Evolutionary conservation across 2,113 vertebrate genomes (phyloP), one percentile per base, ranked within the genome.

Genomic region (Myotis lucifugus): DNA sequence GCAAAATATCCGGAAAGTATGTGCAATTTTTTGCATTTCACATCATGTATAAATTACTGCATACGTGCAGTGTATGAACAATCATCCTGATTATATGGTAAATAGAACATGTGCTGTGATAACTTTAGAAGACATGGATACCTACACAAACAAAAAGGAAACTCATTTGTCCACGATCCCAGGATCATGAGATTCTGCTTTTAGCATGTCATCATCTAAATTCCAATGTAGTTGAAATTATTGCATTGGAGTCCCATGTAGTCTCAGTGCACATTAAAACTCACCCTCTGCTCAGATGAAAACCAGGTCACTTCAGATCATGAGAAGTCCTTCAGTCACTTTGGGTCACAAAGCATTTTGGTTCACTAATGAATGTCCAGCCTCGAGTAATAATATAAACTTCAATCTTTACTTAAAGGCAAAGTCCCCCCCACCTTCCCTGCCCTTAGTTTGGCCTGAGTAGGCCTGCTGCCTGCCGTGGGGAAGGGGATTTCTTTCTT

Each of bases 1-100:
- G 76, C 25, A 86, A 66, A 79, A 88, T 93, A 85, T 93, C 73
- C 85, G 95, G 92, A 21, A 88, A 17, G 88, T 85, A 88, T 29
- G 18, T 61, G 37, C 7, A 34, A 52, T 52, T 81, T 72, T 40
- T 25, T 64, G 14, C n/a, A 85, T 79, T 90, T 91, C 61, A 91
- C 27, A 79, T 95, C 72, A 79, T 27, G 21, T 40, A 32, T 15
- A 72, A 50, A 79, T 88, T 37, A n/a, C 66, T 27, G 1, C 21
- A 40, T 54, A 8, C 12, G 12, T 77, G 48, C 2, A 29, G 5
- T 50, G 2, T 42, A 7, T 40, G 18, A 32, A n/a, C 3, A 14
- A 11, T 59, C 32, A 25, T 40, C 14, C 37, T 74, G 48, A 59
- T 50, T 52, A 3, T 50, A 29, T 42, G 14, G 6, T 70, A 76